Evolutionary conservation across 2,888 invertebrate genomes (phyloP), one percentile per base, ranked within the genome.

Genomic region (Apomyelois bistriatella): DNA sequence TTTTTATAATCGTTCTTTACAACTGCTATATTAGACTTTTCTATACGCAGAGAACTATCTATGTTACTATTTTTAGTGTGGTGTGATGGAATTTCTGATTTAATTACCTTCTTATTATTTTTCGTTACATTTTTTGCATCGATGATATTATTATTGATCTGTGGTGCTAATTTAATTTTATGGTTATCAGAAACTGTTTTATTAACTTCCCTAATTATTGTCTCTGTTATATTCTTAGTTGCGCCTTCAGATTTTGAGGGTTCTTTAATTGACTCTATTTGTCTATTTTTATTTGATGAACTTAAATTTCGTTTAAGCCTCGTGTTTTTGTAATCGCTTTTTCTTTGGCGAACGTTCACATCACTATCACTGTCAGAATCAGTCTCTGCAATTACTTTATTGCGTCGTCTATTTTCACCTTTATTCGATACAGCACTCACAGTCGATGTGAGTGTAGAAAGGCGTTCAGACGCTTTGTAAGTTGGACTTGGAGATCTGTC

Each of bases 391-490:
- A 91, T 78, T 62, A 87, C 66, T 77, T 90, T 83, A 66, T 84
- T 80, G 56, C 90, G 81, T 77, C 91, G 79, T 80, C 87, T 84
- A 80, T 76, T 81, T 70, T 91, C 82, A 59, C 82, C 82, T 88
- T 88, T 85, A 86, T 85, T 89, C 74, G 90, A 80, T 74, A 88
- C 70, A 81, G 79, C 90, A 83, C 90, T 90, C 90, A 89, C 90
- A 60, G 82, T 71, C 71, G 84, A 75, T 75, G 89, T 88, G 90
- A 90, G 90, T 76, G 90, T 85, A 83, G 87, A 88, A 90, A 90
- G 88, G 75, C 86, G 86, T 65, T 90, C 89, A 87, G 90, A 85
- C 87, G 79, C 64, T 81, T 85, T 89, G 55, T 70, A 74, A 61
- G 75, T 79, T 73, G 88, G 86, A 78, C 92, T 92, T 57, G 87